These are phyloP conservation scores for Montifringilla adamsi DNA, from an alignment of 2,113 vertebrate species.

Conservation along the genomic window DNA sequence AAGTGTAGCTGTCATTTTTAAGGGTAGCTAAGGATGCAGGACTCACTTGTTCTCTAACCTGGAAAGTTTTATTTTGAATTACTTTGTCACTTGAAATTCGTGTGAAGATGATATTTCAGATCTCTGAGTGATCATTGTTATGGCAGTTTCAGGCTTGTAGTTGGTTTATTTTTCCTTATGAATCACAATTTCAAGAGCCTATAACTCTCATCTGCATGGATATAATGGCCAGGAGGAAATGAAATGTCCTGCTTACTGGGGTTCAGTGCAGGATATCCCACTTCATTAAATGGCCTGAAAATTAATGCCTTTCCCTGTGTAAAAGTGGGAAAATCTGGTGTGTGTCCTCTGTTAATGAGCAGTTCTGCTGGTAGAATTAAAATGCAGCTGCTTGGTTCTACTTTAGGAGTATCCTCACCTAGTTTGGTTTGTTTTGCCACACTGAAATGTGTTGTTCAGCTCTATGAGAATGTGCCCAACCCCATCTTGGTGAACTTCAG, in stretches of 20 bases:
- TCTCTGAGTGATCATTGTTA: background rate
- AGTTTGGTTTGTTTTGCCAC: background rate
- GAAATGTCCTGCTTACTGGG: background rate
- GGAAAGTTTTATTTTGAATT: background rate
- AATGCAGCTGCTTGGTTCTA: background rate
- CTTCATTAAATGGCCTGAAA: background rate
- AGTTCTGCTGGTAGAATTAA: background rate
- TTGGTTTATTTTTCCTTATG: background rate
- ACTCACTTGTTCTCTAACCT: background rate
- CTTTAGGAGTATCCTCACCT: background rate
- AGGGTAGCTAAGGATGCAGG: background rate
- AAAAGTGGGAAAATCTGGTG: background rate
- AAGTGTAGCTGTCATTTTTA: background rate
- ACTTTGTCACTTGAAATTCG: background rate
- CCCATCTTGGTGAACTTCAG: background rate
- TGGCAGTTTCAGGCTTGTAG: background rate
- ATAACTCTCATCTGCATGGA: background rate
- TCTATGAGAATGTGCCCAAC: fast-evolving
- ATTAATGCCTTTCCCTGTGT: background rate
- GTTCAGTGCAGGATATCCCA: background rate
- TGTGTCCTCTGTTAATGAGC: background rate
- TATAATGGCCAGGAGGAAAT: background rate
- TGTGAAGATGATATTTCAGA: background rate
- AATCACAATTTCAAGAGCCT: background rate
- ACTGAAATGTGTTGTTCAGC: background rate